These are phyloP conservation scores for Ostrea denselamellosa DNA, from an alignment of 1,140 invertebrate species.

Conservation along the genomic window DNA sequence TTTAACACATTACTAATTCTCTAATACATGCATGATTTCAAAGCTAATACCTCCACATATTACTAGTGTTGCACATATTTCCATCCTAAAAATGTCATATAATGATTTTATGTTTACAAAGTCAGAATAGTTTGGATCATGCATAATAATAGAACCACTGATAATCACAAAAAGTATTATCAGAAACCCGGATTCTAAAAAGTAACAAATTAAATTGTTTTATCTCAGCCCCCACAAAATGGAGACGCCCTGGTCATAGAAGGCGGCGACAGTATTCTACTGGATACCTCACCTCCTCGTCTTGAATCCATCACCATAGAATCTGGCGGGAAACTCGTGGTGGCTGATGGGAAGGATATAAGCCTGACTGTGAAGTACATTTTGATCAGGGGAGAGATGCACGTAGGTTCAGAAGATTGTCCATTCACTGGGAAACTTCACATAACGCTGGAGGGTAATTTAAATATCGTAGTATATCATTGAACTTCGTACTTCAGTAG, in stretches of 20 bases:
- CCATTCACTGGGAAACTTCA: slow-evolving; percentile 48
- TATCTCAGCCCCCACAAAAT: neutral
- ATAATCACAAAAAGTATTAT: too few relatives aligned
- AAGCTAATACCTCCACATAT: too few relatives aligned
- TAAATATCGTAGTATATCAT: too few relatives aligned
- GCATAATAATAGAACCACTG: too few relatives aligned
- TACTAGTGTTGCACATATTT: too few relatives aligned
- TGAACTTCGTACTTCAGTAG: too few relatives aligned
- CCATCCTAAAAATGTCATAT: too few relatives aligned
- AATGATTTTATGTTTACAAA: too few relatives aligned
- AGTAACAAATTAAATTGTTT: neutral
- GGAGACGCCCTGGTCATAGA: neutral
- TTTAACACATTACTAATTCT: too few relatives aligned
- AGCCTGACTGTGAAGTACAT: slow-evolving; percentile 48
- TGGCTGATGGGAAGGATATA: slow-evolving; percentile 47
- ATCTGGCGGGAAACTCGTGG: slow-evolving; percentile 46
- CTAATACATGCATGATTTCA: too few relatives aligned
- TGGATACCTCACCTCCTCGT: slow-evolving; percentile 52
- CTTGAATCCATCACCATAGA: slow-evolving; percentile 48
- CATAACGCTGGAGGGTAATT: slow-evolving; percentile 22
- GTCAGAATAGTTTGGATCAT: too few relatives aligned
- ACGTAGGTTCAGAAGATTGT: slow-evolving; percentile 53
- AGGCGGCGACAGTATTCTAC: slow-evolving; percentile 19
- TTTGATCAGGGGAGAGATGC: slow-evolving; percentile 49
- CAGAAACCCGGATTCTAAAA: too few relatives aligned